Percentiles rank a stretch among this genome's conserved stretches.
Evolutionary conservation across 2,797 vertebrate genomes (phyloP).

Genomic region (Gila robusta): DNA sequence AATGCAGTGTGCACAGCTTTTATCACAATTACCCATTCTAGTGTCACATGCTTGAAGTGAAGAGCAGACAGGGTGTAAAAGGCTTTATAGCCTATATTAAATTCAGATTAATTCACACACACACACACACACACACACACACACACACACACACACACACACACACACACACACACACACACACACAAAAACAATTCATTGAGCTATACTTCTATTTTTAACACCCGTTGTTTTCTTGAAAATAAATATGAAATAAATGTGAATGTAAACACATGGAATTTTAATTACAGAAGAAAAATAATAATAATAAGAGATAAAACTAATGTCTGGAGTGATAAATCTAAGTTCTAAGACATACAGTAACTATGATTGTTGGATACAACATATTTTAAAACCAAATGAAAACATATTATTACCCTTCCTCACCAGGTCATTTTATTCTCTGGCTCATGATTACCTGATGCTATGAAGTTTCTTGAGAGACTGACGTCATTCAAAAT

Average conservation of each 20-base stretch:
- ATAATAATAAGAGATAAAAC: neutral
- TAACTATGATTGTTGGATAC: neutral
- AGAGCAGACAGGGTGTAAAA: conserved; percentile 12
- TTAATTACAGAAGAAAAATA: neutral
- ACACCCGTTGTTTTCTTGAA: neutral
- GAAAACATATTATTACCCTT: neutral
- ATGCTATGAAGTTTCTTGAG: neutral
- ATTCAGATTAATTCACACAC: neutral
- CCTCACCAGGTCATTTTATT: neutral
- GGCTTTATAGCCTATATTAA: neutral
- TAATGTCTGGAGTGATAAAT: too few species aligned
- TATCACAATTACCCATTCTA: conserved; percentile 1
- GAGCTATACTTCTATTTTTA: neutral
- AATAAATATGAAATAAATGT: neutral
- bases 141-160: too few species aligned
- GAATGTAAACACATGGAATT: neutral
- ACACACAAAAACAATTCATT: neutral
- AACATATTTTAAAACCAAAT: neutral
- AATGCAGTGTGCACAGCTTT: neutral
- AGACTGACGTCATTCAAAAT: neutral
- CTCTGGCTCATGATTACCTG: neutral
- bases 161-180: too few species aligned
- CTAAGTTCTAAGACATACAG: neutral
- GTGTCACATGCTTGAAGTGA: neutral
- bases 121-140: too few species aligned